Conservation (phyloP, 2,888 invertebrate species). For the Rotaria macrura region DNA sequence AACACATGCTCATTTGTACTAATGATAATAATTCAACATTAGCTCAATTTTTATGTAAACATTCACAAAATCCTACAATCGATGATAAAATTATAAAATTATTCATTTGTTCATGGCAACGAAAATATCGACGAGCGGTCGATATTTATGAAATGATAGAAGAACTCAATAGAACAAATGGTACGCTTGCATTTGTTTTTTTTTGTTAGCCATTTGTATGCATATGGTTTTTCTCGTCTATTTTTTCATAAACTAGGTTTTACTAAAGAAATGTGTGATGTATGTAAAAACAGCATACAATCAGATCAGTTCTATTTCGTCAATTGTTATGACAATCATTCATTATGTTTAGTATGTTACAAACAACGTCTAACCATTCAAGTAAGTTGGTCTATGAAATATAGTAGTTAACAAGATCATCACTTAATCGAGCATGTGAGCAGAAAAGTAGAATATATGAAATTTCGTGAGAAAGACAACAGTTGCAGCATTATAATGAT, state of each 20-base stretch:
- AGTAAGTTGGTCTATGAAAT: neutral
- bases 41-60: neutral
- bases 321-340: neutral
- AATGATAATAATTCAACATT: neutral
- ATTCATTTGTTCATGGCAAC: neutral
- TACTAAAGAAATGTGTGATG: neutral
- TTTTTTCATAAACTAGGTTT: neutral
- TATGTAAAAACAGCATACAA: neutral
- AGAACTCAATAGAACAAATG: neutral
- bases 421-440: no score
- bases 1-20: neutral
- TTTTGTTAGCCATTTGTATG: neutral
- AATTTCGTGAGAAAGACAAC: no score
- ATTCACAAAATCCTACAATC: neutral
- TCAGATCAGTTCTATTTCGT: neutral
- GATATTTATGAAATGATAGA: constrained; percentile 10
- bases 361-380: neutral
- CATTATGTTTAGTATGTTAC: neutral
- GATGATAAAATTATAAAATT: neutral
- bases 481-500: no score
- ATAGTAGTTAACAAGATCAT: no score
- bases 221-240: no score
- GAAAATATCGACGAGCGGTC: neutral
- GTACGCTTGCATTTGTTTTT: neutral
- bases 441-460: no score